Evolutionary conservation across 2,113 vertebrate species (phyloP), one percentile per base, ranked within the genome.

Genomic region (Crotalus tigris): DNA sequence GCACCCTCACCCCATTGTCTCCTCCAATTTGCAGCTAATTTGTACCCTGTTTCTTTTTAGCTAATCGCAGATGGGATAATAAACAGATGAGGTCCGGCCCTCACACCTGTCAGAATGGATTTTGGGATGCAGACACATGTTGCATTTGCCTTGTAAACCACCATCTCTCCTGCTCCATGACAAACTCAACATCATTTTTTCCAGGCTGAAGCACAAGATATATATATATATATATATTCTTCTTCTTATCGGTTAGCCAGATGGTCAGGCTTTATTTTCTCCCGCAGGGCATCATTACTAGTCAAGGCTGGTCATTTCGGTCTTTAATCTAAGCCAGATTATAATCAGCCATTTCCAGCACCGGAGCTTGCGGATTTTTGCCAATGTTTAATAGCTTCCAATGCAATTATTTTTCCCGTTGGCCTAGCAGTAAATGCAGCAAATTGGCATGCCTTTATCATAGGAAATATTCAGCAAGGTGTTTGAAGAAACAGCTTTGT

Each of bases 401-500:
- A 10, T n/a, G 8, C 0, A n/a, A 64, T 23, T 54, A 21, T 8
- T 61, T 59, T 85, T 58, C 29, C 91, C 81, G 8, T 23, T 53
- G 39, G 44, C 10, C 23, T 19, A 17, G 49, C 10, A 26, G 17
- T 4, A 57, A 85, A 23, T 2, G 53, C 49, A 69, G 61, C 61
- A n/a, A 69, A 69, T 29, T 12, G 33, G 39, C 29, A 49, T 24
- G 39, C 61, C 5, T 81, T 85, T 13, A 26, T 69, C 6, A 8
- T 10, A 54, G 51, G 5, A 64, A 46, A 51, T 17, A 19, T 49
- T 85, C 69, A 87, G n/a, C 4, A 69, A 64, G n/a, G 75, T 85
- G n/a, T 61, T 89, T 86, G 46, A 61, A 93, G 46, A 53, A 94
- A 55, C 91, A 97, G 93, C 26, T 51, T 51, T 91, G 49, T 39